These are phyloP conservation scores for Diglossa brunneiventris DNA, from an alignment of 2,113 vertebrate species.

Conservation along the genomic window DNA sequence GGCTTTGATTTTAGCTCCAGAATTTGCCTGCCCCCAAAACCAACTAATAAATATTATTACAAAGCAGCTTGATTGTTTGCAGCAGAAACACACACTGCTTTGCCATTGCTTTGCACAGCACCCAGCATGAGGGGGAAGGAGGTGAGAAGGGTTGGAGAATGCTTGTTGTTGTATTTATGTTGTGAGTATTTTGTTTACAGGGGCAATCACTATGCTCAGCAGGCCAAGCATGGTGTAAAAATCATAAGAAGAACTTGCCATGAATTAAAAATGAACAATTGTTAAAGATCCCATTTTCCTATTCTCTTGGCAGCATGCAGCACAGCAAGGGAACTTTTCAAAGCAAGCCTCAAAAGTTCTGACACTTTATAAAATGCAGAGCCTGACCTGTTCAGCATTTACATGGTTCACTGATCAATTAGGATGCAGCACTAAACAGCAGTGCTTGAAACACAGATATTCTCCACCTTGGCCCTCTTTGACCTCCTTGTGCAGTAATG, in stretches of 20 bases:
- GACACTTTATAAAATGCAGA: constrained; percentile 27
- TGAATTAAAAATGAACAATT: constrained; percentile 51
- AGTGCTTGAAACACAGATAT: neutral
- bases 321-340: constrained; percentile 41
- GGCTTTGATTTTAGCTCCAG: neutral
- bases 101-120: neutral
- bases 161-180: neutral
- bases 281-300: neutral
- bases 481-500: neutral
- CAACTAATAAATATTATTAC: neutral
- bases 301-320: neutral
- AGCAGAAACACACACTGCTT: neutral
- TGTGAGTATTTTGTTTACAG: constrained; percentile 32
- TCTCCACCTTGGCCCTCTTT: constrained; percentile 3
- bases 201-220: neutral
- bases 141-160: neutral
- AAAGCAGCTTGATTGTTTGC: neutral
- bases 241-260: constrained; percentile 25
- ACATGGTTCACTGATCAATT: constrained; percentile 44
- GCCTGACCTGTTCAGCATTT: constrained; percentile 37
- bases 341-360: constrained; percentile 25
- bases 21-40: neutral
- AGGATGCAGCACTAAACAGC: constrained; percentile 39
- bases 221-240: neutral
- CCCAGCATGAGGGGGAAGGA: neutral